Percentiles rank a stretch among this genome's conserved stretches.
Evolutionary conservation across 2,113 vertebrate species (phyloP).

Genomic region (Hucho hucho): DNA sequence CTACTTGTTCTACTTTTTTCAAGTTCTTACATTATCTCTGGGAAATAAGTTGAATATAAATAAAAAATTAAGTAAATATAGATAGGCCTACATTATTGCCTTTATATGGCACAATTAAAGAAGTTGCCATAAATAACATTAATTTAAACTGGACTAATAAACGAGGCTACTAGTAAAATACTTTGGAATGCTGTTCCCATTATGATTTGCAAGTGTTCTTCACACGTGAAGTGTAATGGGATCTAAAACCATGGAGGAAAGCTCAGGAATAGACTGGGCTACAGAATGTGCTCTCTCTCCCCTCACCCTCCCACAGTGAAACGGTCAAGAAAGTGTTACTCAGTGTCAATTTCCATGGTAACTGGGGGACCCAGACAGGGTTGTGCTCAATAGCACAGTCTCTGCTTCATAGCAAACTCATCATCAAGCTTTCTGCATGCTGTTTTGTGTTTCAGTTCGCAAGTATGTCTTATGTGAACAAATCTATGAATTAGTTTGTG

Average conservation of each 20-base stretch:
- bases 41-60: neutral
- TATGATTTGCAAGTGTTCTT: slow-evolving; percentile 1
- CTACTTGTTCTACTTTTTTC: neutral
- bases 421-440: slow-evolving; percentile 30
- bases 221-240: neutral
- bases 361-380: slow-evolving; percentile 59
- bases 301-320: slow-evolving; percentile 45
- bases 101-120: neutral
- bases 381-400: slow-evolving; percentile 51
- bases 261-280: slow-evolving; percentile 9
- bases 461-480: slow-evolving; percentile 32
- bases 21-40: neutral
- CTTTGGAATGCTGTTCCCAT: neutral
- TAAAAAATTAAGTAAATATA: no score
- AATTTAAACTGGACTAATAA: neutral
- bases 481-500: neutral
- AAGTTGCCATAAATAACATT: neutral
- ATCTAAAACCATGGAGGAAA: neutral
- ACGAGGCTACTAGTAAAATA: neutral
- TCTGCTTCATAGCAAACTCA: slow-evolving; percentile 52
- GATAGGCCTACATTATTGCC: neutral
- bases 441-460: slow-evolving; percentile 5
- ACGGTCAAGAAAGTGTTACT: slow-evolving; percentile 66
- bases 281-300: slow-evolving; percentile 38
- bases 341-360: slow-evolving; percentile 74